These are phyloP conservation scores for Aldrovandia affinis DNA, from an alignment of 2,797 vertebrate genomes.

Conservation along the genomic window DNA sequence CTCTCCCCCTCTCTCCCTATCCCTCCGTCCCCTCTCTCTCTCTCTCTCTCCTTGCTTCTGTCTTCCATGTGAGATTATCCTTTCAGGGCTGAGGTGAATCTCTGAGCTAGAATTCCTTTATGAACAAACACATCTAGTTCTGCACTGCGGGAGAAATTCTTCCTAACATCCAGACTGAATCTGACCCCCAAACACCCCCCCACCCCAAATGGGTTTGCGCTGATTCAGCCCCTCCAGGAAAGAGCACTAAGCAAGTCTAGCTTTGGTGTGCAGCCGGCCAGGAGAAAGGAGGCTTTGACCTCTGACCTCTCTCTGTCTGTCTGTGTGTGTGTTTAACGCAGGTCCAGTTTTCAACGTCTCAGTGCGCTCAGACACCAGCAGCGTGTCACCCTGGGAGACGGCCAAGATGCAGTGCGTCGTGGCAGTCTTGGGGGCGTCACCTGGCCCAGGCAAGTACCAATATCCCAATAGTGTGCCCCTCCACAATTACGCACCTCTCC, in stretches of 20 bases:
- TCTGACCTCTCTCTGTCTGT: not conserved
- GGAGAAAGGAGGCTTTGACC: not conserved
- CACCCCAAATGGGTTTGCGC: too few species aligned
- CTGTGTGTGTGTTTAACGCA: not conserved
- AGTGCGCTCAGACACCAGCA: not conserved
- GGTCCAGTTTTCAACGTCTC: constrained; percentile 2
- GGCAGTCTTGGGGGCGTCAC: not conserved
- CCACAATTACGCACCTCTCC: too few species aligned
- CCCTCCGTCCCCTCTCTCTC: not conserved
- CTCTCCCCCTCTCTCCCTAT: not conserved
- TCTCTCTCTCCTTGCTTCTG: not conserved
- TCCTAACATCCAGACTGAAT: too few species aligned
- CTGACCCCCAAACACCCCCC: too few species aligned
- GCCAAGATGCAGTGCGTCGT: constrained; percentile 4
- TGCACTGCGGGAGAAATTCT: not conserved
- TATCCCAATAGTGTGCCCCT: not conserved
- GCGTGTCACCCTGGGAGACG: not conserved
- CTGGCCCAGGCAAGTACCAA: not conserved
- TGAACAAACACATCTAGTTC: not conserved
- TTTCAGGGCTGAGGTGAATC: not conserved
- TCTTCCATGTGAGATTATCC: not conserved
- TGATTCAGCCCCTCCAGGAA: too few species aligned
- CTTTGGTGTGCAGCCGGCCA: not conserved
- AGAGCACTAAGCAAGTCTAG: too few species aligned
- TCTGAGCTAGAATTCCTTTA: too few species aligned